Conservation (phyloP, 2,888 invertebrate species). For the Pammene aurita region DNA sequence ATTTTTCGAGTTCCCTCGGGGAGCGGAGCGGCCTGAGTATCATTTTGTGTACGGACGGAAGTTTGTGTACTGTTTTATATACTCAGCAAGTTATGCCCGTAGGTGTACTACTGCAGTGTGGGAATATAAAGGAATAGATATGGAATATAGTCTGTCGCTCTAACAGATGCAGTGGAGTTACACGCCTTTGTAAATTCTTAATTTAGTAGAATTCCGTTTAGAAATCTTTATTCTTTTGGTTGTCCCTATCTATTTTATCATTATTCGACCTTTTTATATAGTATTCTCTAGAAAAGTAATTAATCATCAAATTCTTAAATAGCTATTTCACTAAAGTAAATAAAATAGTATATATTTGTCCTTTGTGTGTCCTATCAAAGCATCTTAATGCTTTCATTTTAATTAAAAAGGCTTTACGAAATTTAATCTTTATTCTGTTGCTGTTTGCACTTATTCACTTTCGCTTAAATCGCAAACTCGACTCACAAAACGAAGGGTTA, state of each 20-base stretch:
- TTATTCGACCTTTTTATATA: too few relatives aligned
- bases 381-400: not conserved
- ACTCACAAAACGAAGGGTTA: not conserved
- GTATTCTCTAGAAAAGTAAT: too few relatives aligned
- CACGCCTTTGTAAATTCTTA: too few relatives aligned
- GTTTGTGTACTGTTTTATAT: conserved; percentile 27
- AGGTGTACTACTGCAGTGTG: not conserved
- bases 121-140: not conserved
- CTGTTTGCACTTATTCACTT: conserved; percentile 7
- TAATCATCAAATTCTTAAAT: too few relatives aligned
- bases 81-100: not conserved
- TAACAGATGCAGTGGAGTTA: too few relatives aligned
- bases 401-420: not conserved
- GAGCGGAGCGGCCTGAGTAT: conserved; percentile 21
- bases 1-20: conserved; percentile 44
- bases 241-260: too few relatives aligned
- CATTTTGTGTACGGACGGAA: conserved; percentile 31
- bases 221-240: too few relatives aligned
- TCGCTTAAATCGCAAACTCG: conserved; percentile 8
- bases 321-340: too few relatives aligned
- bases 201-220: too few relatives aligned
- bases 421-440: not conserved
- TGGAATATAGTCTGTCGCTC: not conserved
- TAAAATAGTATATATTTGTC: not conserved
- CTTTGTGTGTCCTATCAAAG: not conserved